Percentiles rank a stretch among this genome's conserved stretches.
Evolutionary conservation across 2,797 vertebrate species (phyloP).

Genomic region (Urosaurus nigricauda): DNA sequence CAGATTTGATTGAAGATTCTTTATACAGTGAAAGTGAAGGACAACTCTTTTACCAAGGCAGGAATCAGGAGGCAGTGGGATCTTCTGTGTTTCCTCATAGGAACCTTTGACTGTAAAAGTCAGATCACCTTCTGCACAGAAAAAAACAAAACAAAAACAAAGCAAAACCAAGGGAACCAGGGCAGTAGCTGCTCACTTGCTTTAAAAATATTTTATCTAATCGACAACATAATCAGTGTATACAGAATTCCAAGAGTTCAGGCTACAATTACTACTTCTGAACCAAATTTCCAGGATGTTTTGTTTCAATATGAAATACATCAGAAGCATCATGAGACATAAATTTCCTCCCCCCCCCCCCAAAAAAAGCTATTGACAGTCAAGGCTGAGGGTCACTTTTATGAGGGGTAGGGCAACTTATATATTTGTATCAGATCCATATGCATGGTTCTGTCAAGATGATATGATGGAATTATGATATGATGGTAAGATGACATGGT

Average conservation of each 20-base stretch:
- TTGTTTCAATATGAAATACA: not conserved
- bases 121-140: slow-evolving; percentile 63
- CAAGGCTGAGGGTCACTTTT: not conserved
- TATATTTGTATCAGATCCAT: no score
- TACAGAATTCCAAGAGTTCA: not conserved
- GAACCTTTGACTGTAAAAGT: slow-evolving; percentile 83
- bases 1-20: slow-evolving; percentile 68
- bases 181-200: slow-evolving; percentile 8
- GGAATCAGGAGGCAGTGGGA: slow-evolving; percentile 54
- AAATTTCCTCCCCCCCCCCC: not conserved
- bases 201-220: not conserved
- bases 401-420: not conserved
- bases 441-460: no score
- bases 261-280: not conserved
- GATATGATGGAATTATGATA: no score
- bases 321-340: not conserved
- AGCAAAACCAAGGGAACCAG: slow-evolving; percentile 1
- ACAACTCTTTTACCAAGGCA: slow-evolving; percentile 31
- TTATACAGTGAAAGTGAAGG: slow-evolving; percentile 62
- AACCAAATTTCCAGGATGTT: not conserved
- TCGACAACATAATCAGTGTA: not conserved
- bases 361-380: not conserved
- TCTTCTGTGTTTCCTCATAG: slow-evolving; percentile 78
- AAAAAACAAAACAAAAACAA: slow-evolving; percentile 18
- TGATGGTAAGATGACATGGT: no score